Conservation (phyloP, 2,113 vertebrate genomes). For the Chionomys nivalis region DNA sequence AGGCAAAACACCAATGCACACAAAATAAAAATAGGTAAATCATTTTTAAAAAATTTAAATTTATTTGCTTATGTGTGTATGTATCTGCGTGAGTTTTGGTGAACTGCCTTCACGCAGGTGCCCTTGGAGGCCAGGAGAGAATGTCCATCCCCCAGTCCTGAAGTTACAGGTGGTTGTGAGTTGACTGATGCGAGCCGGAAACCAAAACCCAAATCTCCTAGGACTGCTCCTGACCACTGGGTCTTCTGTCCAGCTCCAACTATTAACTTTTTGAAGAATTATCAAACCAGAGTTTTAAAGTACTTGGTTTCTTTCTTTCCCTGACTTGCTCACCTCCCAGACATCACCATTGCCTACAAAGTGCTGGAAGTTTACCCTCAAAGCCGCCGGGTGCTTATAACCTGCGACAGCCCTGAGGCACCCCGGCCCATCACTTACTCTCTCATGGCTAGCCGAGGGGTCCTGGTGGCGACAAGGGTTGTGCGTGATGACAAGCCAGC, state of each 20-base stretch:
- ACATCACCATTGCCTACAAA: constrained; percentile 44
- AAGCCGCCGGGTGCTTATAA: not conserved
- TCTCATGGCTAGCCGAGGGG: constrained; percentile 74
- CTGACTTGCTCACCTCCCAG: not conserved
- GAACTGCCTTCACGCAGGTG: not conserved
- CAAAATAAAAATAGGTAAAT: too few relatives aligned
- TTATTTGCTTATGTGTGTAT: not conserved
- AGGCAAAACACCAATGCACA: too few relatives aligned
- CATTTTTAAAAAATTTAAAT: too few relatives aligned
- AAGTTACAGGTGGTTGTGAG: not conserved
- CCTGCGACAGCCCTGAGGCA: not conserved
- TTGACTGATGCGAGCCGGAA: not conserved
- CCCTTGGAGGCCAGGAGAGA: not conserved
- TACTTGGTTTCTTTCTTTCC: not conserved
- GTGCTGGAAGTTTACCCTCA: constrained; percentile 46
- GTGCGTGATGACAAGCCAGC: constrained; percentile 67
- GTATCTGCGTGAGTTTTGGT: not conserved
- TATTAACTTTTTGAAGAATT: not conserved
- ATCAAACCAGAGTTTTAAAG: not conserved
- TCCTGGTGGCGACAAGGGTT: constrained; percentile 76
- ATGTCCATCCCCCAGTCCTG: not conserved
- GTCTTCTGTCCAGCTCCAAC: not conserved
- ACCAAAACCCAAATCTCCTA: not conserved
- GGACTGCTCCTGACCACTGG: not conserved
- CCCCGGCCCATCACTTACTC: not conserved